Evolutionary conservation across 2,888 invertebrate genomes (phyloP), one percentile per base, ranked within the genome.

Genomic region (Coenonympha glycerion): DNA sequence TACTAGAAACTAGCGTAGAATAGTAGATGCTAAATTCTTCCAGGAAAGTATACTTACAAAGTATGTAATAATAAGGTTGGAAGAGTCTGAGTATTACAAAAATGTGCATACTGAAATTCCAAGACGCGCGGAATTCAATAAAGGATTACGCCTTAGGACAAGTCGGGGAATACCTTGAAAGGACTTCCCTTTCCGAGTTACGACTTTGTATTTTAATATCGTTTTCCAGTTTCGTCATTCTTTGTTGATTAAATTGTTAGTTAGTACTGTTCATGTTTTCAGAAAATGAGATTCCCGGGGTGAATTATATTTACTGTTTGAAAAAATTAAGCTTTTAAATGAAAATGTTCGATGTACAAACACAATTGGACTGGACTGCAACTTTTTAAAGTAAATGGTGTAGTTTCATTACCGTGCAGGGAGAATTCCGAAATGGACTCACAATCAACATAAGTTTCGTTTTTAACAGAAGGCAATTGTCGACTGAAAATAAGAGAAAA

Each of bases 101-200:
- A 72, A 70, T 66, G 72, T 68, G 64, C 68, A 70, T 71, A 63
- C 69, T 69, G 34, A 54, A 47, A 55, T 44, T 49, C 52, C 47
- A 55, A 65, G 74, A 68, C 72, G 68, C 62, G 60, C 54, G 71
- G 79, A 79, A 81, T 82, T 72, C 78, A 79, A 82, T 82, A 81
- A 78, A 73, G 76, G 73, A 50, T 56, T 57, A 44, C 50, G 55
- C 54, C 45, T 42, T 46, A 41, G 48, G 52, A 52, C 53, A 53
- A 47, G 53, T 52, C 52, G 36, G 33, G 57, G 49, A 49, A 57
- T 50, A 52, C 52, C 42, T 52, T 49, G 40, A 53, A 50, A 59
- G 45, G 16, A 45, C 33, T 16, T 33, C 34, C 45, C 21, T 30
- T 45, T 24, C n/a, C 42, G 15, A 19, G 21, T 44, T 19, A 30